phyloP scores from a whole-genome alignment of 2,888 invertebrate genomes.

The Ichneumoninae sp. region DNA sequence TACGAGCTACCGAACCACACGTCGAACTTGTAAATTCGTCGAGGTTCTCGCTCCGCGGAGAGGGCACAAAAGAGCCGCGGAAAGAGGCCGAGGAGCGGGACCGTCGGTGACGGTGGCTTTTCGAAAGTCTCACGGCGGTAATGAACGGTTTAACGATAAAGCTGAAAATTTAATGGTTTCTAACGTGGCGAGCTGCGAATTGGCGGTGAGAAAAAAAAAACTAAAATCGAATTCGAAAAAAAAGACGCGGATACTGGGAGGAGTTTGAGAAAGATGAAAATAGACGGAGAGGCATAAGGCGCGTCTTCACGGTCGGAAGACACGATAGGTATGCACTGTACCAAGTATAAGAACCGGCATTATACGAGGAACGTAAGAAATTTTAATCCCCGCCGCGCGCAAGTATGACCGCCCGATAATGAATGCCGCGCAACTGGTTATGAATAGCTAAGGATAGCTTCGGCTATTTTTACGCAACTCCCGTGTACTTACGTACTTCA shows the following conservation, averaged over 20 bases:
- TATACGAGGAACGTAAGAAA: conserved; percentile 72
- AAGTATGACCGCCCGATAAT: conserved; percentile 77
- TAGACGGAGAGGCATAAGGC: conserved; percentile 45
- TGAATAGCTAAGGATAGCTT: conserved; percentile 77
- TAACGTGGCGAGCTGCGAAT: neutral
- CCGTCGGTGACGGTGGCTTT: conserved; percentile 19
- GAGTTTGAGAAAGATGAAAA: conserved; percentile 39
- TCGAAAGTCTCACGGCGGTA: conserved; percentile 1
- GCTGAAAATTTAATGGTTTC: neutral
- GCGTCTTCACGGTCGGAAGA: conserved; percentile 53
- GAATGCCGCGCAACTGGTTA: conserved; percentile 80
- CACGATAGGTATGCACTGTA: conserved; percentile 55
- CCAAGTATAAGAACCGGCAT: conserved; percentile 68
- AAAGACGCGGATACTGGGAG: conserved; percentile 12
- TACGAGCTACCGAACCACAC: conserved; percentile 30
- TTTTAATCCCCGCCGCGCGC: conserved; percentile 74
- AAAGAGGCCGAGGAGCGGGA: neutral
- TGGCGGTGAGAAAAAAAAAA: neutral
- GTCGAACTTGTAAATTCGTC: conserved; percentile 80
- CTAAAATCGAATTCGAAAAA: conserved; percentile 6
- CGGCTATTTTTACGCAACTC: conserved; percentile 73
- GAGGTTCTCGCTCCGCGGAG: conserved; percentile 71
- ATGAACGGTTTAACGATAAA: neutral
- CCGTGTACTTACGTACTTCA: conserved; percentile 71
- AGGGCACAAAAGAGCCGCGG: conserved; percentile 78